These are phyloP conservation scores for Chionoecetes opilio DNA, from an alignment of 1,140 invertebrate species.

Conservation along the genomic window DNA sequence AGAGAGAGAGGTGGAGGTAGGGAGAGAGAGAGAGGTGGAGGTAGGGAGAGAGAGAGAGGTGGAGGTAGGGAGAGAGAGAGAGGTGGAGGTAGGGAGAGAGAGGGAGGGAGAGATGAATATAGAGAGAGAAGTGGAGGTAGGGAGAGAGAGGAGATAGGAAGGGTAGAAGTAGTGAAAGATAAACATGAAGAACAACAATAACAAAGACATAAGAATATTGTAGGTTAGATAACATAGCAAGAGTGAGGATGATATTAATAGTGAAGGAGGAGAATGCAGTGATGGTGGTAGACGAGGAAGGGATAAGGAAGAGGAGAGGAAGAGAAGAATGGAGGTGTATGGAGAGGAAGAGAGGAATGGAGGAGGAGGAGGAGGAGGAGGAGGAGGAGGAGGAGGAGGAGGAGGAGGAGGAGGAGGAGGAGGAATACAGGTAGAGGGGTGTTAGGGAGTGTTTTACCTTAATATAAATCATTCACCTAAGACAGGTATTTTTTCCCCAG, in stretches of 20 bases:
- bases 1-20: neutral
- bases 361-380: neutral
- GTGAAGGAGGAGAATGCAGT: no score
- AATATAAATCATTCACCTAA: slow-evolving; percentile 12
- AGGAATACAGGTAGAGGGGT: neutral
- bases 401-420: no score
- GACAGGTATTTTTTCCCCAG: neutral
- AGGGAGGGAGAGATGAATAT: neutral
- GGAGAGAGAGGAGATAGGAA: neutral
- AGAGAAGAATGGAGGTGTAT: neutral
- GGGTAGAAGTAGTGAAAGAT: neutral
- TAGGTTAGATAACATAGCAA: neutral
- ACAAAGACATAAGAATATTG: neutral
- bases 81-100: neutral
- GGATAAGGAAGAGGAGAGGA: no score
- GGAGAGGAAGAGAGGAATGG: neutral
- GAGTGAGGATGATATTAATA: neutral
- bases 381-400: neutral
- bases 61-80: neutral
- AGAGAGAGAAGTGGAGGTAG: no score
- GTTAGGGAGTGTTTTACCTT: neutral
- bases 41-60: neutral
- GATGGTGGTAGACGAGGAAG: neutral
- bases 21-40: neutral
- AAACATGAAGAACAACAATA: neutral